phyloP scores from a whole-genome alignment of 2,797 vertebrate species.

The Austrolebias charrua region DNA sequence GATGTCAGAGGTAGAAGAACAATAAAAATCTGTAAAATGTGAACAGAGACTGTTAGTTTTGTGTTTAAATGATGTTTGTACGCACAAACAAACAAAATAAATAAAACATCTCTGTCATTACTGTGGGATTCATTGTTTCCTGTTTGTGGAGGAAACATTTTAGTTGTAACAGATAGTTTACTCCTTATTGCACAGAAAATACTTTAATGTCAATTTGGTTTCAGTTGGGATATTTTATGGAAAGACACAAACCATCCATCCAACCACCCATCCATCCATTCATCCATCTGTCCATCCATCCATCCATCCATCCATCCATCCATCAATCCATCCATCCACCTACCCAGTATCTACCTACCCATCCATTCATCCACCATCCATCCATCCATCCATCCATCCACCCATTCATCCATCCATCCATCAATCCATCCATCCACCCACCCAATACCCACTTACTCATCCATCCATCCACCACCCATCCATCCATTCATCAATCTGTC shows the following conservation, averaged over 20 bases:
- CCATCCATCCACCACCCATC: no score
- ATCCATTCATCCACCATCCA: no score
- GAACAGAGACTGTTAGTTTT: slow-evolving; percentile 27
- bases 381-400: no score
- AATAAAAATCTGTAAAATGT: slow-evolving; percentile 42
- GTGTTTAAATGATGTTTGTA: slow-evolving; percentile 25
- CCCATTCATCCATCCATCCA: no score
- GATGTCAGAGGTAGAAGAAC: slow-evolving; percentile 52
- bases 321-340: no score
- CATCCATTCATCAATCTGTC: no score
- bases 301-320: no score
- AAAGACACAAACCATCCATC: not conserved
- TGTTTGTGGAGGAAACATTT: not conserved
- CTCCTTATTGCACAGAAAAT: not conserved
- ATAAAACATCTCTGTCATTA: slow-evolving; percentile 2
- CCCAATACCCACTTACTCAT: no score
- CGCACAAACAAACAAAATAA: slow-evolving; percentile 20
- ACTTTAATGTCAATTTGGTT: not conserved
- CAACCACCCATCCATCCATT: not conserved
- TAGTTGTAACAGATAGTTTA: slow-evolving; percentile 7
- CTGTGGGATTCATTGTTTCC: not conserved
- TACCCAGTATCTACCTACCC: no score
- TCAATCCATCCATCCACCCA: no score
- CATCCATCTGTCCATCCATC: not conserved
- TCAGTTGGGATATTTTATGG: not conserved